Evolutionary conservation across 2,888 invertebrate species (phyloP), one percentile per base, ranked within the genome.

Genomic region (Argyresthia goedartella): DNA sequence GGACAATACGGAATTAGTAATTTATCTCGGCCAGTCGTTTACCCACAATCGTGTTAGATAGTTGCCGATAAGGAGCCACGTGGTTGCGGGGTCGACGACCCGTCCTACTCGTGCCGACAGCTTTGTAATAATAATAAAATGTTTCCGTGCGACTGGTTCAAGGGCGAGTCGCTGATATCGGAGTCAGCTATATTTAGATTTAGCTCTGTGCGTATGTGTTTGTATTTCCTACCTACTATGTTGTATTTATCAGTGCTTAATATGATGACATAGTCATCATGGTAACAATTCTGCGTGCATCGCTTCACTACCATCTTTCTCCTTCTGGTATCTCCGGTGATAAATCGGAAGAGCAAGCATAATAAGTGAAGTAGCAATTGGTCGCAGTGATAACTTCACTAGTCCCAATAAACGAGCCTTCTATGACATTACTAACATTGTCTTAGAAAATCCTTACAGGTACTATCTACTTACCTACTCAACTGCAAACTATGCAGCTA

Each of bases 71-170:
- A 86, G 85, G 80, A 84, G 84, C 82, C 86, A 85, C 86, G 86
- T 86, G 86, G 85, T 79, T 71, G 68, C 70, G 82, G 67, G 86
- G 81, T 86, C 85, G 85, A 63, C 81, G 86, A 85, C 85, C 85
- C 81, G 77, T 77, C 76, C 76, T 79, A 82, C 85, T 84, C 82
- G 81, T 77, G 82, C 85, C 85, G 85, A 84, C 82, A 84, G 84
- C 84, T 81, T 74, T 77, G 82, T 86, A 86, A 85, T 86, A 85
- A 86, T 86, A 86, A 86, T 86, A 85, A 86, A 86, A 86, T 84
- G 85, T 86, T 86, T 85, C 85, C 86, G 85, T 84, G 84, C 84
- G 85, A 85, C 81, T 86, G 86, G 86, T 85, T 86, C 86, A 86
- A 86, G 86, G 86, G 86, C 86, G 86, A 82, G 72, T 80, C 85